Base-by-base conservation (phyloP, 2,888 invertebrate genomes). In the Noctua fimbriata region DNA sequence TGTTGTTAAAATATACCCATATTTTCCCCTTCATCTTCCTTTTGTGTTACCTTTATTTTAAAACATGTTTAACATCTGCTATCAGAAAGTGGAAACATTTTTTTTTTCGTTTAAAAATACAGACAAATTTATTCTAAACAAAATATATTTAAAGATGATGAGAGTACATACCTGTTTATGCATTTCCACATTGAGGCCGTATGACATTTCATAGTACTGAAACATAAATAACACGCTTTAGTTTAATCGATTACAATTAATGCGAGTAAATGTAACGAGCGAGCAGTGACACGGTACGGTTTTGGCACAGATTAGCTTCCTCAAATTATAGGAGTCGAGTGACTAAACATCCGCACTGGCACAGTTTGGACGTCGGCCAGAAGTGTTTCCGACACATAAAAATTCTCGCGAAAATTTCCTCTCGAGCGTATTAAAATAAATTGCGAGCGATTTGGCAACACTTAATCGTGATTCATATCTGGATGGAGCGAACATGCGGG, bases 161-260 rank as follows among this genome's bases (percentile, higher is more conserved):
- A 84, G 72, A 24, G 87, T 89, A 95, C 98, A 97, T 97, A 98
- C 98, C 98, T 99, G 99, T 97, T 99, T 99, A 97, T 99, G 99
- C 99, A 99, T 99, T 97, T 99, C 99, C 95, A 99, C 99, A 97
- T 99, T 99, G 97, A 99, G 98, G 92, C 99, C 99, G 97, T 99
- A 99, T 79, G 99, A 99, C 99, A 99, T 99, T 98, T 99, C 99
- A 97, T 99, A 99, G 97, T 99, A 99, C 99, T 99, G 98, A 93
- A 98, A 98, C 96, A 97, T 94, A 97, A 97, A 97, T 87, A 90
- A 91, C 87, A 93, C 88, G 89, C 89, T 93, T 95, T 94, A 95
- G 93, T 90, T 76, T 90, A 93, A 92, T 93, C 93, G 92, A 92
- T 94, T 92, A 94, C 89, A 90, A 90, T 92, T 89, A 89, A 92